Conservation (phyloP, 2,113 vertebrate genomes). For the Bagarius yarrelli region DNA sequence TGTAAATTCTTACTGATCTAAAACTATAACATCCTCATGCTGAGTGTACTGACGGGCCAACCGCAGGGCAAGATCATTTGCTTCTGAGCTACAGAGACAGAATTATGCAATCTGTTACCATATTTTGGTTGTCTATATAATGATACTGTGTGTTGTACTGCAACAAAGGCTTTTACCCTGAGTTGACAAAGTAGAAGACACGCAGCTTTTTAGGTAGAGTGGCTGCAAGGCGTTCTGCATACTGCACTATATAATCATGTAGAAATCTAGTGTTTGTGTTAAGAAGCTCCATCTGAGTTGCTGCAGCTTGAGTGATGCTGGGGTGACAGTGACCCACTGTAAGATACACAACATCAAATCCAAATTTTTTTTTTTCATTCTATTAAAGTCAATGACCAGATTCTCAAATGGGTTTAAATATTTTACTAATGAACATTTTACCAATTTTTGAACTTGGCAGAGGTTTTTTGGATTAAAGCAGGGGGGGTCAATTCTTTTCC, state of each 20-base stretch:
- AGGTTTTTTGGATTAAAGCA: too few species aligned
- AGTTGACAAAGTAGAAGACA: conserved; percentile 93
- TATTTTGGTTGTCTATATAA: neutral
- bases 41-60: conserved; percentile 84
- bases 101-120: neutral
- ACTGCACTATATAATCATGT: conserved; percentile 86
- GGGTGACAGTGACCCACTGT: conserved; percentile 93
- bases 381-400: neutral
- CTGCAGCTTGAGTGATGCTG: conserved; percentile 80
- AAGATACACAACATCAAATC: conserved; percentile 33
- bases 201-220: conserved; percentile 81
- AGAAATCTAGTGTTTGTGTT: conserved; percentile 90
- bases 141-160: neutral
- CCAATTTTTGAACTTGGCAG: neutral
- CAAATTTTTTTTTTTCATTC: neutral
- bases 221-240: conserved; percentile 80
- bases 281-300: conserved; percentile 82
- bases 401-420: neutral
- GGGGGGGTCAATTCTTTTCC: too few species aligned
- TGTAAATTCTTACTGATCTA: conserved; percentile 82
- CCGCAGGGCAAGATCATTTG: conserved; percentile 89
- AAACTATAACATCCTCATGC: conserved; percentile 83
- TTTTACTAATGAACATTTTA: neutral
- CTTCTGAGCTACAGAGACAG: conserved; percentile 80
- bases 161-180: conserved; percentile 75